phyloP scores from a whole-genome alignment of 2,113 vertebrate species.

The Acrocephalus kingi region DNA sequence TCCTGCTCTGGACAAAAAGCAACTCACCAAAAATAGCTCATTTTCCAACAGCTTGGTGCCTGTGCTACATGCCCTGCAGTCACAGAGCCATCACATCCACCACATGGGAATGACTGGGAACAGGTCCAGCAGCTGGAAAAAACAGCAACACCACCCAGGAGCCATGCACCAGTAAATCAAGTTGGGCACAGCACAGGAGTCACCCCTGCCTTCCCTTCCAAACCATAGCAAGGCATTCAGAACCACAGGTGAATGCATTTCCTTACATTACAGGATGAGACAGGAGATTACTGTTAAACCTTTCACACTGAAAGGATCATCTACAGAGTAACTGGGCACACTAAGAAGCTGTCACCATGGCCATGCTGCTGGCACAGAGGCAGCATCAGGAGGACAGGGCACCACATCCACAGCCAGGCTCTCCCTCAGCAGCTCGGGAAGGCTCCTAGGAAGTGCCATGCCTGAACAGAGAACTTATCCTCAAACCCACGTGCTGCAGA shows the following conservation, averaged over 20 bases:
- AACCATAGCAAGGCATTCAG: accelerated
- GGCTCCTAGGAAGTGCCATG: not conserved
- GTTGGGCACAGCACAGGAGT: not conserved
- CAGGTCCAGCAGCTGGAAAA: not conserved
- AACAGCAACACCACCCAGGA: not conserved
- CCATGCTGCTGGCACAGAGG: not conserved
- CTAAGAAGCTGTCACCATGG: not conserved
- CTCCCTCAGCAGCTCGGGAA: not conserved
- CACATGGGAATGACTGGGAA: not conserved
- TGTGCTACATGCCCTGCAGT: not conserved
- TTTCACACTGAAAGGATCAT: not conserved
- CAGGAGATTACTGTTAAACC: not conserved
- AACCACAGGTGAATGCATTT: not conserved
- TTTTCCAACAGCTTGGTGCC: not conserved
- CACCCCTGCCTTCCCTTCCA: not conserved
- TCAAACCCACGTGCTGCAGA: not conserved
- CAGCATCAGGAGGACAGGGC: not conserved
- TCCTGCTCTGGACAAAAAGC: not conserved
- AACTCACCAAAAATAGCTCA: not conserved
- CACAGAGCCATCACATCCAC: not conserved
- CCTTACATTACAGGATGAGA: not conserved
- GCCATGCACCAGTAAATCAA: not conserved
- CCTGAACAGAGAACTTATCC: accelerated
- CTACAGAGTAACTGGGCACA: not conserved
- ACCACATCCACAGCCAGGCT: not conserved